Evolutionary conservation across 2,888 invertebrate genomes (phyloP), one percentile per base, ranked within the genome.

Genomic region (Pterostichus madidus): DNA sequence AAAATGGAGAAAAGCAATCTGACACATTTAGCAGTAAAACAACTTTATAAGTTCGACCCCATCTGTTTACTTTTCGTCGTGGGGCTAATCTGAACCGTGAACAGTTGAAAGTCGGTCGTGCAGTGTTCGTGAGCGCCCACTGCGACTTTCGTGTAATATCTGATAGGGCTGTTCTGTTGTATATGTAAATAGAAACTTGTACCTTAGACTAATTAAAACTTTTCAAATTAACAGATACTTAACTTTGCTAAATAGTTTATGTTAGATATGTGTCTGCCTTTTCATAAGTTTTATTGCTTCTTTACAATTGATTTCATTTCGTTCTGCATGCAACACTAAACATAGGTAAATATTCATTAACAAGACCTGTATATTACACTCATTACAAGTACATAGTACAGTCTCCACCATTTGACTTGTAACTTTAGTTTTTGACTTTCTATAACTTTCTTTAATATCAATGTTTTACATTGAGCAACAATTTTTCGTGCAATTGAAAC

Each of bases 151-250:
- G 80, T 80, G 80, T 68, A 39, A 39, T 80, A 80, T 80, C 71
- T 53, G 80, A 71, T 80, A 79, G 17, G 44, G n/a, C 10, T 11
- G 24, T 24, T 8, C 31, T 46, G 64, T 79, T 79, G 64, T 79
- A 35, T 64, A 80, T 71, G 80, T 80, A 80, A 71, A 80, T 71
- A 80, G 35, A 73, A 80, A 80, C 68, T 80, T 17, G 68, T 68
- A 80, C 68, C 64, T 71, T 71, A 53, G 73, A 71, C 17, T 73
- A 80, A 80, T 80, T 80, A 80, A 80, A 80, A 80, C 80, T 80
- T 80, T 80, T 71, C 68, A 80, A 71, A 80, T 80, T 80, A 80
- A 71, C 80, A 71, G 71, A 73, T 71, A 80, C 68, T 71, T 56
- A 80, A 80, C 73, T 71, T 71, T 80, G 71, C 53, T 71, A 71